phyloP scores from a whole-genome alignment of 1,140 invertebrate species.

The Magallana gigas region DNA sequence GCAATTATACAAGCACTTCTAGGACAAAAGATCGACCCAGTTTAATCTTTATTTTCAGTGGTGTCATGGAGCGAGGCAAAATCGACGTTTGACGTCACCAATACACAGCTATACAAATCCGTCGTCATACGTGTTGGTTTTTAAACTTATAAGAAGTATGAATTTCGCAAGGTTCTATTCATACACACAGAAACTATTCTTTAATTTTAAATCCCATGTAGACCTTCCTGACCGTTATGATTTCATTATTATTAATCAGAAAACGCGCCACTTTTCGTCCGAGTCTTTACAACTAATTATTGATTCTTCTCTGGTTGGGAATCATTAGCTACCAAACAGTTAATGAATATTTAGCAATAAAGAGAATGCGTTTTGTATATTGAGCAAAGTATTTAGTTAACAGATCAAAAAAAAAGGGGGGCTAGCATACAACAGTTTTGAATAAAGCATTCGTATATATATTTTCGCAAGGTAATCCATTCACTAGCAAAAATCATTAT shows the following conservation, averaged over 20 bases:
- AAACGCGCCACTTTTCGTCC: no score
- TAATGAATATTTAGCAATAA: no score
- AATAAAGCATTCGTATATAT: no score
- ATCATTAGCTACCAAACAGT: no score
- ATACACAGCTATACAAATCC: not conserved
- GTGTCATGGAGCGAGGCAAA: slow-evolving; percentile 21
- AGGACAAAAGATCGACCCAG: not conserved
- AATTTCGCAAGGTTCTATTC: not conserved
- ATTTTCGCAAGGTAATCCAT: no score
- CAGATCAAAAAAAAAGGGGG: no score
- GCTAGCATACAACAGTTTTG: no score
- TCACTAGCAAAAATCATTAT: no score
- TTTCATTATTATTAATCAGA: not conserved
- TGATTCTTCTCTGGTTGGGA: no score
- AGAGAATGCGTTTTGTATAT: no score
- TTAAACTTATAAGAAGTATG: not conserved
- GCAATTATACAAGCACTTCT: not conserved
- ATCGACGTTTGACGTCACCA: slow-evolving; percentile 19
- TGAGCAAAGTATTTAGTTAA: no score
- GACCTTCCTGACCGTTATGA: not conserved
- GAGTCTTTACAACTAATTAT: no score
- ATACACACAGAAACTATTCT: not conserved
- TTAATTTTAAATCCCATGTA: not conserved
- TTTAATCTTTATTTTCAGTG: not conserved
- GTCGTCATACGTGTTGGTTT: not conserved